Evolutionary conservation across 1,140 invertebrate genomes (phyloP), one percentile per base, ranked within the genome.

Genomic region (Drosophila ambigua): DNA sequence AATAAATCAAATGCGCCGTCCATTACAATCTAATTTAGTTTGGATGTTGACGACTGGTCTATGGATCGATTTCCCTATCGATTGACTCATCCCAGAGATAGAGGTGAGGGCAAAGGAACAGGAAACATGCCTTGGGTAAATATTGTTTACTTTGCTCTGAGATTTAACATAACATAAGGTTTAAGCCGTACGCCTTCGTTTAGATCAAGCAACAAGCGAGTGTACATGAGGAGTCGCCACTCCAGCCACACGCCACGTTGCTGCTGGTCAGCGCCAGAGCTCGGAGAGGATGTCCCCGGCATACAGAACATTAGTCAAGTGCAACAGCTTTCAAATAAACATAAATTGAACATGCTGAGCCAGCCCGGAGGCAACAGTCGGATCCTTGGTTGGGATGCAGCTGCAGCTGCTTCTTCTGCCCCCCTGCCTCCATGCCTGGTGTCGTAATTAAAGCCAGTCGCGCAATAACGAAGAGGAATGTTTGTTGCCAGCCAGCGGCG

Each of bases 391-490:
- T 51, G 57, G 66, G 39, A 77, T 53, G 63, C 64, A 74, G 59
- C 57, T 59, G 58, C 66, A 74, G 59, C 57, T 59, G 58, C 66
- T 50, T 31, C 54, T n/a, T 54, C 55, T 39, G 52, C 59, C 43
- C 16, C 16, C 13, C 0, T 23, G 15, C 39, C 55, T 16, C 28
- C 26, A 50, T 54, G 31, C 28, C 62, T 77, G 77, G 68, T 49
- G 75, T 80, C 81, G 81, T 85, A 88, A 88, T 88, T 88, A 88
- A 88, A 68, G 84, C 65, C 71, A 77, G 69, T 75, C 77, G 72
- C 57, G 51, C 64, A 41, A 68, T 78, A 90, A 85, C 84, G 80
- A 90, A 85, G 77, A 77, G 80, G 75, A 80, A 89, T 89, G 85
- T 63, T 72, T 39, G 63, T 71, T 64, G 66, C 73, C 69, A 84